Evolutionary conservation across 2,113 vertebrate species (phyloP).

Genomic region (Toxotes chatareus): DNA sequence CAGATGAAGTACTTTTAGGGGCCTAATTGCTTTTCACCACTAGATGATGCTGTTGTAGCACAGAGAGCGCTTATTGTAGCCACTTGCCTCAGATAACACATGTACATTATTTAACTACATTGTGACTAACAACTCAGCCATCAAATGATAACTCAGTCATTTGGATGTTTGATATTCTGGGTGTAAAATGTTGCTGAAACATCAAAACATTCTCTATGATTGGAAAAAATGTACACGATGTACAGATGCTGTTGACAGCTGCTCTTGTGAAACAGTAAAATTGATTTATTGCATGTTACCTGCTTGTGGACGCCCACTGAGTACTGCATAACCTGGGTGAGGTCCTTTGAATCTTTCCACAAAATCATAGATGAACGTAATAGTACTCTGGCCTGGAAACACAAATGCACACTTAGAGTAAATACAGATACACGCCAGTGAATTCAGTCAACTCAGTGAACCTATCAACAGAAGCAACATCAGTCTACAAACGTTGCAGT

Average conservation of each 20-base stretch:
- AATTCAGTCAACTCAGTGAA: background rate
- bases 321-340: conserved; percentile 79
- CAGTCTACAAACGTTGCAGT: background rate
- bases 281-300: conserved; percentile 61
- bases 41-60: background rate
- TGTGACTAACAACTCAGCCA: background rate
- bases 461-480: background rate
- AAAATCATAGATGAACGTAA: conserved; percentile 83
- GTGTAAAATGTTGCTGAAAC: background rate
- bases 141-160: background rate
- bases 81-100: background rate
- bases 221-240: background rate
- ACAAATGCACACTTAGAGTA: conserved; percentile 15
- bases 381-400: conserved; percentile 79
- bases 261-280: background rate
- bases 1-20: background rate
- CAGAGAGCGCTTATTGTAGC: background rate
- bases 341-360: conserved; percentile 82
- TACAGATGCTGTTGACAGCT: background rate
- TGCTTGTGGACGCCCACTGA: conserved; percentile 78
- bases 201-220: background rate
- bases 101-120: background rate
- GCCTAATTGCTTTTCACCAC: background rate
- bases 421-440: background rate
- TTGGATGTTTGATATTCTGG: background rate